A percentile compares a stretch with the other conserved stretches of the same genome.
These are phyloP conservation scores for Drosophila hydei DNA, from an alignment of 1,140 invertebrate genomes.

Conservation along the genomic window DNA sequence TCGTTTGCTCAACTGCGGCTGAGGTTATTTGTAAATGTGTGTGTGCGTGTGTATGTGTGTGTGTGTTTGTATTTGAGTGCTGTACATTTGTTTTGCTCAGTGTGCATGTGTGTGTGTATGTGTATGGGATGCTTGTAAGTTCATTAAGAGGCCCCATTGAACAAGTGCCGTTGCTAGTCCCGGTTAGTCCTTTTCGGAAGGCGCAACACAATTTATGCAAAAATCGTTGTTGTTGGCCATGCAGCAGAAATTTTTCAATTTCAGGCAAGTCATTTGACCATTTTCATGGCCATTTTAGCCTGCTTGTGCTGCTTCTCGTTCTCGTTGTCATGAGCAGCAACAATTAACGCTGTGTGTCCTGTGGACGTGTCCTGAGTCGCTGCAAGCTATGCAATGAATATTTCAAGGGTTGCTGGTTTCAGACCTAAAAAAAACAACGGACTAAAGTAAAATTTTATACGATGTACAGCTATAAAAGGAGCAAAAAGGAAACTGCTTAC, in stretches of 20 bases:
- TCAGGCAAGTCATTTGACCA: conserved; percentile 42
- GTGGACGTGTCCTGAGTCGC: conserved; percentile 10
- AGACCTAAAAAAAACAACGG: not conserved
- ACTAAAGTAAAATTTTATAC: too few relatives aligned
- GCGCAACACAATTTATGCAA: conserved; percentile 47
- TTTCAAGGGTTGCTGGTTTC: conserved; percentile 7
- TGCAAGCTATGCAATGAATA: conserved; percentile 34
- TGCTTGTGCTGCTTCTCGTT: conserved; percentile 1
- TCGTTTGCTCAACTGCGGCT: conserved; percentile 13
- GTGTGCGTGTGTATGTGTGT: conserved; percentile 7
- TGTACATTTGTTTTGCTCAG: not conserved
- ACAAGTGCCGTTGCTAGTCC: conserved; percentile 10
- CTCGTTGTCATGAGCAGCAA: conserved; percentile 70
- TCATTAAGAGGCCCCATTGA: conserved; percentile 53
- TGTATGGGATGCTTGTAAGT: conserved; percentile 50
- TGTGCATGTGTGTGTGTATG: conserved; percentile 9
- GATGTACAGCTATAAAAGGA: too few relatives aligned
- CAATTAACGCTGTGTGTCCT: conserved; percentile 59
- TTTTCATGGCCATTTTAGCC: conserved; percentile 51
- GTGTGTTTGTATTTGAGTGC: not conserved
- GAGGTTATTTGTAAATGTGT: conserved; percentile 8
- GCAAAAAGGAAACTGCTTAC: conserved; percentile 11
- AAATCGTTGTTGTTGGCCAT: conserved; percentile 59
- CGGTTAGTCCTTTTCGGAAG: conserved; percentile 1
- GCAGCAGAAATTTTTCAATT: conserved; percentile 45